Base-by-base conservation (phyloP, 2,797 vertebrate genomes). In the Neosalanx taihuensis region DNA sequence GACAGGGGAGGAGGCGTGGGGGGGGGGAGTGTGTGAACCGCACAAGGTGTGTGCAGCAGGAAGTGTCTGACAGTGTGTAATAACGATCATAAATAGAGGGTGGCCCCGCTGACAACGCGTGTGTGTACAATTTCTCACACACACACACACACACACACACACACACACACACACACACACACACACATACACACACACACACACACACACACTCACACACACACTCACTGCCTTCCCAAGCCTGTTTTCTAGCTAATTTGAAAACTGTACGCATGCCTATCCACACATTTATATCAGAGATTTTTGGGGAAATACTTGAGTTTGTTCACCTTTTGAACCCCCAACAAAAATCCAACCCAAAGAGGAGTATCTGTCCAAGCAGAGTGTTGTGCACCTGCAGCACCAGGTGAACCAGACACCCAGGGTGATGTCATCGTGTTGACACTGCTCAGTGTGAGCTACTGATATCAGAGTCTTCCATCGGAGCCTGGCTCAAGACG, bases 11-110 rank as follows among this genome's bases (percentile, higher is more conserved):
- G 68, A 76, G 85, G 79, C 17, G 81, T 59, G 46, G 29, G 68
- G 73, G 29, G 68, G 73, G 78, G 79, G 35, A 23, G 71, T 51
- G 73, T 73, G 84, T 80, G 72, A 76, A 72, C 81, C 82, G 82
- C 79, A 84, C 0, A 57, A 80, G 69, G 76, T 61, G 70, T 66
- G 69, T 67, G 0, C 88, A 83, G 86, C 83, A 68, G 84, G 87
- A 18, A 57, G 74, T 56, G 78, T 88, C 89, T 88, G 83, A 83
- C 86, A 82, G 72, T 62, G 72, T 77, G 72, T 60, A 80, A 72
- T 51, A 35, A 59, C 3, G 26, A 56, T 75, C 62, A 49, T 77
- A 81, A 76, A 84, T 64, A 69, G 41, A 74, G 51, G 33, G 35
- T 57, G 3, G 60, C 53, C 74, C 76, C 41, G 73, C 78, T 9